Evolutionary conservation across 2,888 invertebrate species (phyloP), one percentile per base, ranked within the genome.

Genomic region (Eristalinus sepulchralis): DNA sequence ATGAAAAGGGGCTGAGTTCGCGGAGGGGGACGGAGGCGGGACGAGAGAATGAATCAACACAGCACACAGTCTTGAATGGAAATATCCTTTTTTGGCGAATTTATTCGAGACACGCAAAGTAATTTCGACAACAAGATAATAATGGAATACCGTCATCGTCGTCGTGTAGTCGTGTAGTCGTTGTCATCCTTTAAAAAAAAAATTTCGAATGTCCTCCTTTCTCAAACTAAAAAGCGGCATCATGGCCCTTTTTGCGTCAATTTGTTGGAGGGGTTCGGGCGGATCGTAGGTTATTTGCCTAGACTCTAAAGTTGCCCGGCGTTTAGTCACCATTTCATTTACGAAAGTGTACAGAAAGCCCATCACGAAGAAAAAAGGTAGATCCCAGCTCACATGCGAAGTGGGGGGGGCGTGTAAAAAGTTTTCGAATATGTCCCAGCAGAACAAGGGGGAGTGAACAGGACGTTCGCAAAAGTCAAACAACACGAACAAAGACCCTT

Each of bases 101-200:
- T 77, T 68, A 86, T 82, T 83, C 83, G 78, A 83, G 78, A 79
- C 86, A 86, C 83, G 86, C 83, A 86, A 86, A 86, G 78, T 86
- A 86, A 83, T 86, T 83, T 86, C 68, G 67, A 82, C 78, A 83
- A 86, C 82, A 83, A 83, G 86, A 86, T 79, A 83, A 75, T 86
- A 79, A 86, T 71, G 83, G 71, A 86, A 86, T 78, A 75, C 73
- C 55, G 53, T 64, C 67, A 22, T 66, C 27, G 22, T 57, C 13
- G 67, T 63, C 73, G 27, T 31, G 47, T 36, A 27, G 57, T 34
- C 24, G 20, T n/a, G 60, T 31, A 8, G 31, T 31, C 31, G 53
- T 33, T 27, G 36, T 27, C 67, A 17, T 47, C 53, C 62, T 63
- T 77, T 62, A n/a, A 47, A 47, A 36, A 39, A 39, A 10, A 8